Evolutionary conservation across 2,888 invertebrate species (phyloP).

Genomic region (Pristionchus mayeri): DNA sequence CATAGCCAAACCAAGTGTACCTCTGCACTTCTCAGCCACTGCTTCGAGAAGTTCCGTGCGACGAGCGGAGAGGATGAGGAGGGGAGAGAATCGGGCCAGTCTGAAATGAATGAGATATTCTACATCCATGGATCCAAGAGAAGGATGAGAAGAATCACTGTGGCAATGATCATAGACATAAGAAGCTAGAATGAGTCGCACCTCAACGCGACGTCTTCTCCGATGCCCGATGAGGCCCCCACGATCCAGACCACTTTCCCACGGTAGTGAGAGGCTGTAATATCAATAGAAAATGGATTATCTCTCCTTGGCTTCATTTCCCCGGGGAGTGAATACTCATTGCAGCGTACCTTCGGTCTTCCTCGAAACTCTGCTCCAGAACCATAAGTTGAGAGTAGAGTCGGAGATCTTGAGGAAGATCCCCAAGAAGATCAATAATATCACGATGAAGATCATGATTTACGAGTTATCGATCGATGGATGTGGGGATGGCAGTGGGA

Average conservation of each 20-base stretch:
- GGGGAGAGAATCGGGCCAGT: slow-evolving; percentile 20
- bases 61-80: slow-evolving; percentile 32
- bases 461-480: background rate
- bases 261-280: slow-evolving; percentile 25
- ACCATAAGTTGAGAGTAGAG: slow-evolving; percentile 35
- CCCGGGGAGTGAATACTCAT: background rate
- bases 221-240: slow-evolving; percentile 44
- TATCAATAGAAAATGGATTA: background rate
- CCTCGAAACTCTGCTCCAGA: background rate
- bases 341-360: slow-evolving; percentile 22
- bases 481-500: background rate
- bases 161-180: background rate
- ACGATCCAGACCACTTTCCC: slow-evolving; percentile 45
- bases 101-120: background rate
- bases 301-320: background rate
- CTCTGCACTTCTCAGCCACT: slow-evolving; percentile 42
- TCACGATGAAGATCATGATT: slow-evolving; percentile 13
- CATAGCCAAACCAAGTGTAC: background rate
- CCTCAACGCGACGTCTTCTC: slow-evolving; percentile 43
- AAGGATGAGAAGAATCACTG: background rate
- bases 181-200: background rate
- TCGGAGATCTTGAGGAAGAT: slow-evolving; percentile 48
- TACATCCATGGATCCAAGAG: background rate
- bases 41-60: background rate
- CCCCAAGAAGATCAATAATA: slow-evolving; percentile 12